Conservation (phyloP, 2,797 vertebrate genomes). For the Aselliscus stoliczkanus region DNA sequence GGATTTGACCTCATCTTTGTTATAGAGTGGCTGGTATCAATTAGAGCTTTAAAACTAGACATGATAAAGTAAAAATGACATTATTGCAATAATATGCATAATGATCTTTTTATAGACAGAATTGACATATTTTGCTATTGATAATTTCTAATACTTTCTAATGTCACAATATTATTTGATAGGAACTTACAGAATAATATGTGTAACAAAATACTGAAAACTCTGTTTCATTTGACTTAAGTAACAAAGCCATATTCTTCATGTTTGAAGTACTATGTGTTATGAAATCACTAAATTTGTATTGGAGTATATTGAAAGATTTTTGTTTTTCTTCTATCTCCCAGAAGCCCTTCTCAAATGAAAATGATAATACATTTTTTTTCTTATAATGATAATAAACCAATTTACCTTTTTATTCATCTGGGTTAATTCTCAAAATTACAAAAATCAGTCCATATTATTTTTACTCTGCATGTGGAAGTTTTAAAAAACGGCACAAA, state of each 20-base stretch:
- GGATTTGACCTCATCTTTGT: not conserved
- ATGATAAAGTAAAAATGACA: not conserved
- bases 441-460: not conserved
- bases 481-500: not conserved
- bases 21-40: not conserved
- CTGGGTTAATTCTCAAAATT: not conserved
- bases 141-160: not conserved
- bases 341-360: not conserved
- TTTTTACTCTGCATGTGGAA: not conserved
- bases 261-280: not conserved
- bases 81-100: not conserved
- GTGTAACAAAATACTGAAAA: not conserved
- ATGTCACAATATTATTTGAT: not conserved
- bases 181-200: not conserved
- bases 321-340: not conserved
- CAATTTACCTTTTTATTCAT: not conserved
- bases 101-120: not conserved
- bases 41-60: not conserved
- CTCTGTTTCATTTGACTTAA: not conserved
- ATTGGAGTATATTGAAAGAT: not conserved
- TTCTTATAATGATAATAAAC: not conserved
- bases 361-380: not conserved
- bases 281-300: not conserved
- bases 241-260: not conserved
- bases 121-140: not conserved